A percentile compares a stretch with the other conserved stretches of the same genome.
These are phyloP conservation scores for Drosophila santomea DNA, from an alignment of 1,140 invertebrate genomes.

Conservation along the genomic window DNA sequence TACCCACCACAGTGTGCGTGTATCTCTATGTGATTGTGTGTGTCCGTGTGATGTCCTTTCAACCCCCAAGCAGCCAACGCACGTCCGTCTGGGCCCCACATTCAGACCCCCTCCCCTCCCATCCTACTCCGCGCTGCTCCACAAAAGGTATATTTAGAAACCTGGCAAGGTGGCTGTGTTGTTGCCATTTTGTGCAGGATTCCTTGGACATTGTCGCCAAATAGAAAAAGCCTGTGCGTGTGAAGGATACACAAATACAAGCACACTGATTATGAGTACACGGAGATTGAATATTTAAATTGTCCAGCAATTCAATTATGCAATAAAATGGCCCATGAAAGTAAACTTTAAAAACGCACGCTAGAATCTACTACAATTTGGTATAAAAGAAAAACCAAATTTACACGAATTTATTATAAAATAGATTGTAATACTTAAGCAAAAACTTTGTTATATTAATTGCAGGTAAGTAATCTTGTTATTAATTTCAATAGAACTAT, in stretches of 20 bases:
- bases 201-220: conserved; percentile 74
- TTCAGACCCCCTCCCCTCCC: conserved; percentile 1
- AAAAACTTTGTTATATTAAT: too few relatives aligned
- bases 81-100: conserved; percentile 64
- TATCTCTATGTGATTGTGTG: conserved; percentile 35
- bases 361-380: too few relatives aligned
- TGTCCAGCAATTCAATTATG: not conserved
- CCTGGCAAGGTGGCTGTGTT: conserved; percentile 34
- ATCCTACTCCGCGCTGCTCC: not conserved
- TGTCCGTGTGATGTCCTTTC: conserved; percentile 60
- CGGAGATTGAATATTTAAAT: conserved; percentile 1
- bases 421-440: too few relatives aligned
- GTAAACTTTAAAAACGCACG: too few relatives aligned
- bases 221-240: conserved; percentile 61
- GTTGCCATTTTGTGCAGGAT: conserved; percentile 75
- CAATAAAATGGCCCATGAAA: not conserved
- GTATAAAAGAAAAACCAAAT: too few relatives aligned
- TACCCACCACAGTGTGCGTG: conserved; percentile 50
- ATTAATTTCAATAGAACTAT: too few relatives aligned
- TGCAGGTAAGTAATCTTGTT: too few relatives aligned
- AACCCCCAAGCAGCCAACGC: conserved; percentile 65
- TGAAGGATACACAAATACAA: conserved; percentile 29
- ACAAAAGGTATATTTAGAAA: conserved; percentile 56
- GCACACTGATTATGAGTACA: not conserved
- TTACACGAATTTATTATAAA: too few relatives aligned